Percentiles rank a stretch among this genome's conserved stretches.
phyloP scores from a whole-genome alignment of 2,888 invertebrate species.

The Automeris io region DNA sequence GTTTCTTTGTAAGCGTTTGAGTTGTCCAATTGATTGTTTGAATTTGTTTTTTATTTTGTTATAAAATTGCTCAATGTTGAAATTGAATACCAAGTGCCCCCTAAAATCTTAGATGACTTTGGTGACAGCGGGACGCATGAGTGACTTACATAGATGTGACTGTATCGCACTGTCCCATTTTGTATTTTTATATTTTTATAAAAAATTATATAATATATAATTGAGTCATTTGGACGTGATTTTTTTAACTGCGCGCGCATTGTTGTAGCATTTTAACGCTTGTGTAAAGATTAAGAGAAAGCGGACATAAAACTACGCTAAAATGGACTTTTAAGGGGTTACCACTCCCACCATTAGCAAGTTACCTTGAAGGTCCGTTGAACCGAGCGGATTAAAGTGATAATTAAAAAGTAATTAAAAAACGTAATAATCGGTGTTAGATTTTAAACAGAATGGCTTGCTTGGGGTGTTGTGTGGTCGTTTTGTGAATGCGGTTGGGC shows the following conservation, averaged over 20 bases:
- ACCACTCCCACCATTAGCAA: slow-evolving; percentile 6
- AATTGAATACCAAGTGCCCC: slow-evolving; percentile 55
- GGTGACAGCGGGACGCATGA: slow-evolving; percentile 57
- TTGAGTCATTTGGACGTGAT: slow-evolving; percentile 68
- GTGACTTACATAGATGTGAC: slow-evolving; percentile 35
- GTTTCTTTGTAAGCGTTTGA: neutral
- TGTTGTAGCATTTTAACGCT: slow-evolving; percentile 42
- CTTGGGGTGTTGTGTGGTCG: neutral
- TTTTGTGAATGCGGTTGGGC: neutral
- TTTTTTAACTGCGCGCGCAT: slow-evolving; percentile 68
- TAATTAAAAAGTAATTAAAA: neutral
- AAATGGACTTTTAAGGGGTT: neutral
- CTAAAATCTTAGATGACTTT: slow-evolving; percentile 51
- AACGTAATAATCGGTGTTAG: neutral
- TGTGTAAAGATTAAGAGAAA: slow-evolving; percentile 31
- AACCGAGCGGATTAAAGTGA: neutral
- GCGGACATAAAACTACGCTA: slow-evolving; percentile 29
- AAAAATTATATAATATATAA: slow-evolving; percentile 65
- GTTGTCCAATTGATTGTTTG: slow-evolving; percentile 3
- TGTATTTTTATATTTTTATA: slow-evolving; percentile 78
- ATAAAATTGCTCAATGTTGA: slow-evolving; percentile 68
- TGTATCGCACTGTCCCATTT: slow-evolving; percentile 72
- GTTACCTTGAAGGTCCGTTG: neutral
- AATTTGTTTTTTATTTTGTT: slow-evolving; percentile 15
- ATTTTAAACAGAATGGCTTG: neutral